A percentile compares a stretch with the other conserved stretches of the same genome.
These are phyloP conservation scores for Unio delphinus DNA, from an alignment of 2,888 invertebrate species.

Conservation along the genomic window DNA sequence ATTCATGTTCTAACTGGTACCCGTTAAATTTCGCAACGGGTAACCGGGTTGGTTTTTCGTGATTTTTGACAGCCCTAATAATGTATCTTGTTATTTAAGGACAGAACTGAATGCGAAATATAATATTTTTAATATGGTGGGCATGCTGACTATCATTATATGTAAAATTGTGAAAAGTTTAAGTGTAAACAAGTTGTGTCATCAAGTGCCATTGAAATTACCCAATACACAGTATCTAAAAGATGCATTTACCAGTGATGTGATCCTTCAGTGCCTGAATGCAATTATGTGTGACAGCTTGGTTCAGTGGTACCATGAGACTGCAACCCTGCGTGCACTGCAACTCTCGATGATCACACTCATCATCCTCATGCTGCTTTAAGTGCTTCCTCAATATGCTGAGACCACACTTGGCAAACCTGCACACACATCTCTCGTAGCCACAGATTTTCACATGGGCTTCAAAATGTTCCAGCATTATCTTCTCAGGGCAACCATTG, in stretches of 20 bases:
- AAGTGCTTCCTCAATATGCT: conserved; percentile 89
- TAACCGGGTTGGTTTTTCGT: too few relatives aligned
- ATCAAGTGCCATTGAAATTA: too few relatives aligned
- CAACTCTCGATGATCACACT: conserved; percentile 80
- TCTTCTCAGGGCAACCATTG: conserved; percentile 54
- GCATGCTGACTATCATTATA: too few relatives aligned
- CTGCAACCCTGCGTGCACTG: conserved; percentile 55
- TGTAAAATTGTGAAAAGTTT: too few relatives aligned
- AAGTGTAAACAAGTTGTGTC: too few relatives aligned
- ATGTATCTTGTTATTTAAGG: too few relatives aligned
- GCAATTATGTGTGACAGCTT: conserved; percentile 49
- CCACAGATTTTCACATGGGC: conserved; percentile 53
- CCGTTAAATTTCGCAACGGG: too few relatives aligned
- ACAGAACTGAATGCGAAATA: too few relatives aligned
- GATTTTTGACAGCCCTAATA: too few relatives aligned
- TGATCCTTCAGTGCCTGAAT: conserved; percentile 44
- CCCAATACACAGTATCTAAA: background rate
- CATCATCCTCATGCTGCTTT: conserved; percentile 95
- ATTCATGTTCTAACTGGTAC: too few relatives aligned
- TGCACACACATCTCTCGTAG: conserved; percentile 50
- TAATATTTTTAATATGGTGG: too few relatives aligned
- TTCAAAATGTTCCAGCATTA: conserved; percentile 52
- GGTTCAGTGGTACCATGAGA: conserved; percentile 47
- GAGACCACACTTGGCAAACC: conserved; percentile 41
- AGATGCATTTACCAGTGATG: conserved; percentile 42